Evolutionary conservation across 2,888 invertebrate genomes (phyloP).

Genomic region (Eilema depressum): DNA sequence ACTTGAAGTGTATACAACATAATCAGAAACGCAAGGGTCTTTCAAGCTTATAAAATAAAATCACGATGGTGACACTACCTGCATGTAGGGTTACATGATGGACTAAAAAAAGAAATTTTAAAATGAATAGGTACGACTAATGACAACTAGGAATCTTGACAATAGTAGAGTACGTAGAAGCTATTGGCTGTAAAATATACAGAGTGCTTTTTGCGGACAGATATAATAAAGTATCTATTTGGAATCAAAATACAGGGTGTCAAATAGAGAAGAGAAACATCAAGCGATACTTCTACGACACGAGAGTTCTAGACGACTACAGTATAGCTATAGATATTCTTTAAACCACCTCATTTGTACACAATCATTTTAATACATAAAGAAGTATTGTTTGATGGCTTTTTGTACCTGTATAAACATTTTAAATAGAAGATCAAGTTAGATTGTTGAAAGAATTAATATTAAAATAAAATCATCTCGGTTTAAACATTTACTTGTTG

Average conservation of each 20-base stretch:
- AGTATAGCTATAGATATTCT: constrained; percentile 31
- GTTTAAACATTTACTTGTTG: constrained; percentile 25
- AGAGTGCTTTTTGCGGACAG: constrained; percentile 76
- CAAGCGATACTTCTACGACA: constrained; percentile 66
- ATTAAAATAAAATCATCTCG: constrained; percentile 27
- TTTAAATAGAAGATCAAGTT: constrained; percentile 47
- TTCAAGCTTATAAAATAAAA: constrained; percentile 33
- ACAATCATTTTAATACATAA: constrained; percentile 30
- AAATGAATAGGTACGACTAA: constrained; percentile 56
- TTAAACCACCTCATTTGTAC: constrained; percentile 37
- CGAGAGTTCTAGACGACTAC: constrained; percentile 29
- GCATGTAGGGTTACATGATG: constrained; percentile 43
- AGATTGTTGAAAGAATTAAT: constrained; percentile 43
- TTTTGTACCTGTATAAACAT: constrained; percentile 48
- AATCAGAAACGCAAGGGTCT: background rate
- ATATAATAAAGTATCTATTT: constrained; percentile 54
- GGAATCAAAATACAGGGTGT: constrained; percentile 78
- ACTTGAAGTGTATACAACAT: background rate
- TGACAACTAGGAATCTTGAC: constrained; percentile 80
- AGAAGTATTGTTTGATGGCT: constrained; percentile 60
- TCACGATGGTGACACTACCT: constrained; percentile 44
- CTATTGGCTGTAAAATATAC: constrained; percentile 77
- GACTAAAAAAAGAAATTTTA: constrained; percentile 43
- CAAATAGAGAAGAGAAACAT: constrained; percentile 59
- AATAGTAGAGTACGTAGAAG: constrained; percentile 84